These are phyloP conservation scores for Sminthurinus aureus DNA, from an alignment of 2,888 invertebrate genomes.

Conservation along the genomic window DNA sequence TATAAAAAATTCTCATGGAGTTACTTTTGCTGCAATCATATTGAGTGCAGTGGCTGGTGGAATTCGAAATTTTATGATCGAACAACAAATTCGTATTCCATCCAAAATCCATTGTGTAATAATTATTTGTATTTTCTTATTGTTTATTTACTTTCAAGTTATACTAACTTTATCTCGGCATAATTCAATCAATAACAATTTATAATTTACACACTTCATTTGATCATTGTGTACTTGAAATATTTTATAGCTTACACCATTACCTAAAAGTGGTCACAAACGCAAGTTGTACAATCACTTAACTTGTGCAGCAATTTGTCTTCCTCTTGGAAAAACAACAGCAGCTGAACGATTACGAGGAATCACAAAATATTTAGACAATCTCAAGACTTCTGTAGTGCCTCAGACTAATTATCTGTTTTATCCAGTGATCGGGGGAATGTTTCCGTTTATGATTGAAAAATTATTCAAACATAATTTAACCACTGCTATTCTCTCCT, in stretches of 20 bases:
- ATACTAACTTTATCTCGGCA: too few species aligned
- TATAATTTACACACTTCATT: too few species aligned
- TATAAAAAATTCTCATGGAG: conserved; percentile 41
- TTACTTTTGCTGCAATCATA: conserved; percentile 49
- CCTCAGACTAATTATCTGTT: conserved; percentile 15
- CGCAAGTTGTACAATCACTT: conserved; percentile 28
- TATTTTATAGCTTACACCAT: too few species aligned
- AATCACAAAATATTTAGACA: not conserved
- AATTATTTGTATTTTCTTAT: too few species aligned
- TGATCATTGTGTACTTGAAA: too few species aligned
- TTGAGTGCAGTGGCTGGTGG: conserved; percentile 54
- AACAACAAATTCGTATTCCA: conserved; percentile 40
- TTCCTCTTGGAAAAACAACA: conserved; percentile 13
- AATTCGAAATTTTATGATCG: conserved; percentile 48
- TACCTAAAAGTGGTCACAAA: conserved; percentile 29
- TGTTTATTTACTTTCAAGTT: too few species aligned
- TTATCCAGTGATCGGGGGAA: conserved; percentile 27
- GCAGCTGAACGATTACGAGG: not conserved
- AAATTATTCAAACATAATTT: conserved; percentile 18
- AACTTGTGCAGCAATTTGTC: conserved; percentile 6
- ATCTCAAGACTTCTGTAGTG: conserved; percentile 13
- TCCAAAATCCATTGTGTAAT: conserved; percentile 21
- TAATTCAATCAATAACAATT: too few species aligned
- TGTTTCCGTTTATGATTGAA: conserved; percentile 23
- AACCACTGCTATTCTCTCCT: conserved; percentile 23